phyloP scores from a whole-genome alignment of 2,888 invertebrate genomes.

The Conistra vaccinii region DNA sequence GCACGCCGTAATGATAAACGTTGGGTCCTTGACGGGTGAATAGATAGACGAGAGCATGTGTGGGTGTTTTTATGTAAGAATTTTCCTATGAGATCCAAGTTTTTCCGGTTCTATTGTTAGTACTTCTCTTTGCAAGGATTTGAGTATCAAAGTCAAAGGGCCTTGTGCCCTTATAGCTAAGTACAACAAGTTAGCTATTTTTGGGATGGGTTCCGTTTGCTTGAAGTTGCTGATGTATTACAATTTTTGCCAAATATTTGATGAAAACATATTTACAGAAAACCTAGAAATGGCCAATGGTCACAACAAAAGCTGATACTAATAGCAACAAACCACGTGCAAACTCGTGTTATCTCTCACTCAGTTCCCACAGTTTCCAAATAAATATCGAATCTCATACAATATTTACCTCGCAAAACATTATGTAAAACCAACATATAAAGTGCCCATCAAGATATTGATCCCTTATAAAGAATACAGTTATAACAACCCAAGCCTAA shows the following conservation, averaged over 20 bases:
- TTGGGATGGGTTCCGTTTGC: not conserved
- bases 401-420: conserved; percentile 59
- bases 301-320: not conserved
- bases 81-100: conserved; percentile 40
- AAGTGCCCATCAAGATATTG: conserved; percentile 65
- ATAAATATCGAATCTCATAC: conserved; percentile 47
- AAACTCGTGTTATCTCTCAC: not conserved
- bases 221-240: not conserved
- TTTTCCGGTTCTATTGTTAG: conserved; percentile 43
- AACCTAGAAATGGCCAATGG: not conserved
- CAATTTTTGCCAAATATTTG: not conserved
- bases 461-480: conserved; percentile 67
- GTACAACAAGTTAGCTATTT: conserved; percentile 39
- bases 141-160: conserved; percentile 37
- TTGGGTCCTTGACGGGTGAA: conserved; percentile 43
- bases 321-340: not conserved
- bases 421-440: conserved; percentile 54
- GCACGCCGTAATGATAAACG: conserved; percentile 64
- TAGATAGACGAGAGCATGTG: conserved; percentile 34
- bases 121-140: conserved; percentile 29
- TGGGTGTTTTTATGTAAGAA: conserved; percentile 44
- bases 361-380: conserved; percentile 16
- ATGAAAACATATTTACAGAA: not conserved
- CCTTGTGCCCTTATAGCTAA: conserved; percentile 25
- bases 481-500: conserved; percentile 62